Evolutionary conservation across 2,113 vertebrate species (phyloP), one percentile per base, ranked within the genome.

Genomic region (Ptychochromis oligacanthus): DNA sequence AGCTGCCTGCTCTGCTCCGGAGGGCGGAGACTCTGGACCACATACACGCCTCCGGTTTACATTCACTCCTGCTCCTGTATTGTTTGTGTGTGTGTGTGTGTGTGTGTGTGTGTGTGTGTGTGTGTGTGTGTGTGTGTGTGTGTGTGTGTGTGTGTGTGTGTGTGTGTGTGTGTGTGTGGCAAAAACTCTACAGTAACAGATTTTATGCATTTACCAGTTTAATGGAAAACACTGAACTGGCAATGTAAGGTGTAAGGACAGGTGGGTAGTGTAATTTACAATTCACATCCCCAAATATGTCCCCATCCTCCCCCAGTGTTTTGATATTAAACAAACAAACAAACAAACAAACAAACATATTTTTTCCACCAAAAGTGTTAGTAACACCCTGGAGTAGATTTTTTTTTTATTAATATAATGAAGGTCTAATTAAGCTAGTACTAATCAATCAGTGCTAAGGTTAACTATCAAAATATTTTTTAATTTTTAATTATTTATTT

Each of bases 21-120:
- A 49, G 93, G 94, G 94, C 91, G 93, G 94, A 87, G 91, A 79
- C 89, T 88, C 72, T 43, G 75, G 49, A 59, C 55, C 26, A 75
- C 31, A 11, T 1, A 13, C 88, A 89, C 93, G 91, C 91, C 94
- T 38, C 81, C 80, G n/a, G 22, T 87, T 81, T 14, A 56, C 79
- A 81, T 82, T 46, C 77, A 7, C 60, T 43, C 46, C 60, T 10
- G 17, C 60, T 43, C 46, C 60, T 10, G 17, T 15, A 2, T 28
- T 46, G 9, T n/a, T n/a, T 59, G 70, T 6, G 77, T 9, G 18
- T 20, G 11, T 18, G 28, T 22, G 70, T 36, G 36, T 6, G 36
- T 36, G 36, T 36, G 36, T 36, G 36, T 36, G 36, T 36, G 36
- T 36, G 36, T 36, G 36, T 36, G 77, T 9, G 18, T 20, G 11